Percentiles rank a stretch among this genome's conserved stretches.
phyloP scores from a whole-genome alignment of 2,797 vertebrate genomes.

The Amblyopsis hoosieri region DNA sequence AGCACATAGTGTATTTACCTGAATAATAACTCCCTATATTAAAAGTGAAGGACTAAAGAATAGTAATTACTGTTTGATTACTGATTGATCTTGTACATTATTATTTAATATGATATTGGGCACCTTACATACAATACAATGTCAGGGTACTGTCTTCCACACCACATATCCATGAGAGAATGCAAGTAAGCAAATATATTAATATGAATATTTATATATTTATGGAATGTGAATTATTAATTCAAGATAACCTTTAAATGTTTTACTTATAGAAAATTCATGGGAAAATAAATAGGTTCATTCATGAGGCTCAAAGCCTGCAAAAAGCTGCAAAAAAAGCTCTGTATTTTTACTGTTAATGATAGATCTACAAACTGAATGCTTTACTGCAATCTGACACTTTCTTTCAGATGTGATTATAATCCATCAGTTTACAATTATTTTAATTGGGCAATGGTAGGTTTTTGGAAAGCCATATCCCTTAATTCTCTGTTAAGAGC shows the following conservation, averaged over 20 bases:
- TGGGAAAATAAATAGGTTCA: no score
- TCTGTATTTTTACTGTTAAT: slow-evolving; percentile 6
- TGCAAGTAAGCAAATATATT: neutral
- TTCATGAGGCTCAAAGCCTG: no score
- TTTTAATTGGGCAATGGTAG: slow-evolving; percentile 51
- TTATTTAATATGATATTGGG: slow-evolving; percentile 24
- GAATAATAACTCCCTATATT: no score
- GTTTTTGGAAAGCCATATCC: slow-evolving; percentile 5
- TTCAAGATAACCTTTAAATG: no score
- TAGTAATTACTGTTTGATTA: slow-evolving; percentile 33
- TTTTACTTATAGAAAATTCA: no score
- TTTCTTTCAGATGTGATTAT: slow-evolving; percentile 18
- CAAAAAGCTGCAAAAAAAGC: neutral
- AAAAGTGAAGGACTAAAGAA: no score
- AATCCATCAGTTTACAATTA: slow-evolving; percentile 35
- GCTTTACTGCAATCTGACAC: slow-evolving; percentile 30
- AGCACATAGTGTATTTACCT: no score
- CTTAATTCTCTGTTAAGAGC: slow-evolving; percentile 4
- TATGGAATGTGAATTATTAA: no score
- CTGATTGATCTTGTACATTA: slow-evolving; percentile 37
- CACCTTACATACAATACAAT: slow-evolving; percentile 1
- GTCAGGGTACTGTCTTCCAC: neutral
- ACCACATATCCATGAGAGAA: neutral
- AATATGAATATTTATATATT: neutral
- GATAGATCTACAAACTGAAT: slow-evolving; percentile 11